phyloP scores from a whole-genome alignment of 2,888 invertebrate species.

The Hipparchia sbordonii region DNA sequence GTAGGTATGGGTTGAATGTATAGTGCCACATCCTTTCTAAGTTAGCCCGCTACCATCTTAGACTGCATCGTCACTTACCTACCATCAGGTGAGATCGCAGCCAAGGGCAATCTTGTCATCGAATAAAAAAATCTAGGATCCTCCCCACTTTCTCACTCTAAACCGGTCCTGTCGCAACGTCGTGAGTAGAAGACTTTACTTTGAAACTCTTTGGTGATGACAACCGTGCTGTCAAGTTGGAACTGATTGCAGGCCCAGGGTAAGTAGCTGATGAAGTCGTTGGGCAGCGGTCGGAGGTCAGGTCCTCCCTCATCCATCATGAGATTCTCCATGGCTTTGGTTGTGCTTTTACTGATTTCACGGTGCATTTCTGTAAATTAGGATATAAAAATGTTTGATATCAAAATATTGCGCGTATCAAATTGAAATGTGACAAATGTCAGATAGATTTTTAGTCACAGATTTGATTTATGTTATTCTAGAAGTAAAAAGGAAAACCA shows the following conservation, averaged over 20 bases:
- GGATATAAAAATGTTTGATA: background rate
- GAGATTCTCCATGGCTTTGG: slow-evolving; percentile 25
- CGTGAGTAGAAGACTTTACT: slow-evolving; percentile 23
- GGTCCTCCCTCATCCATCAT: slow-evolving; percentile 19
- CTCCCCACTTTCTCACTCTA: too few relatives aligned
- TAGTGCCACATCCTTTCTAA: too few relatives aligned
- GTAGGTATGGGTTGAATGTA: too few relatives aligned
- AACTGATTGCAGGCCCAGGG: slow-evolving; percentile 58
- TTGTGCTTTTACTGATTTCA: background rate
- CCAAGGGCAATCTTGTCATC: too few relatives aligned
- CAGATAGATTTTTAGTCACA: background rate
- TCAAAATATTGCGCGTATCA: background rate
- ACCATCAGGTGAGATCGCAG: too few relatives aligned
- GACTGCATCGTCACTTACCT: too few relatives aligned
- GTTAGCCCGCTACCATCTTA: too few relatives aligned
- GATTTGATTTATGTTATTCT: too few relatives aligned
- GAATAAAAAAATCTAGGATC: too few relatives aligned
- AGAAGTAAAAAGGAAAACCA: too few relatives aligned
- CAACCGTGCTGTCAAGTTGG: slow-evolving; percentile 41
- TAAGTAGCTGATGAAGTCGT: slow-evolving; percentile 50
- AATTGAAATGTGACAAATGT: background rate
- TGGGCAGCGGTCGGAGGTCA: slow-evolving; percentile 35
- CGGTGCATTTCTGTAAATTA: background rate
- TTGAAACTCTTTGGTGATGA: slow-evolving; percentile 44
- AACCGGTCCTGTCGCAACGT: too few relatives aligned